A percentile compares a stretch with the other conserved stretches of the same genome.
Evolutionary conservation across 2,113 vertebrate genomes (phyloP).

Genomic region (Diglossa brunneiventris): DNA sequence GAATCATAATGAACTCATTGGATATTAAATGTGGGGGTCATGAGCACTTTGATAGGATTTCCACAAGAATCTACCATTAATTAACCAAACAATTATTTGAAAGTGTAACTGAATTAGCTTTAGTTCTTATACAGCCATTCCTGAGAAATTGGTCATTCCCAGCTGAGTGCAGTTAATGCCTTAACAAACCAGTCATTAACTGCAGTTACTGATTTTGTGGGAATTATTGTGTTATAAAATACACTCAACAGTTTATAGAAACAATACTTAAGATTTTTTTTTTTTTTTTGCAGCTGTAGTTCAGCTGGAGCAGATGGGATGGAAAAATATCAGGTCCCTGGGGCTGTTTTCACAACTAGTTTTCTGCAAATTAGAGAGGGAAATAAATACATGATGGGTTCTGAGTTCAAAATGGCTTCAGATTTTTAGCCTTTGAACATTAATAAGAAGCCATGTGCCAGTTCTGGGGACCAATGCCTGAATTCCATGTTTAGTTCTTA

Average conservation of each 20-base stretch:
- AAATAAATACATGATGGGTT: constrained; percentile 70
- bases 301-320: constrained; percentile 72
- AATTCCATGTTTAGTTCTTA: background rate
- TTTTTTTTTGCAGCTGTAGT: constrained; percentile 72
- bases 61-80: constrained; percentile 75
- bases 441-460: constrained; percentile 52
- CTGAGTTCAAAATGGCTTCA: constrained; percentile 68
- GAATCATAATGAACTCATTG: constrained; percentile 77
- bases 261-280: constrained; percentile 53
- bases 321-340: constrained; percentile 66
- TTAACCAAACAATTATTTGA: constrained; percentile 75
- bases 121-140: constrained; percentile 69
- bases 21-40: constrained; percentile 69
- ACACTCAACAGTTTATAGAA: constrained; percentile 74
- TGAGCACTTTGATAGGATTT: constrained; percentile 73
- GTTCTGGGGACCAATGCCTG: background rate
- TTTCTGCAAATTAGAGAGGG: constrained; percentile 78
- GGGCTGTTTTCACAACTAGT: constrained; percentile 67
- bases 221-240: constrained; percentile 79
- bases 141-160: constrained; percentile 73
- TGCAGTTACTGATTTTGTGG: constrained; percentile 78
- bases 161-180: constrained; percentile 77
- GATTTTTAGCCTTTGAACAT: constrained; percentile 70
- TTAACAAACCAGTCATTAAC: constrained; percentile 79
- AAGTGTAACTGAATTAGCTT: constrained; percentile 76